phyloP scores from a whole-genome alignment of 1,140 invertebrate species.

The Hylaeus volcanicus region DNA sequence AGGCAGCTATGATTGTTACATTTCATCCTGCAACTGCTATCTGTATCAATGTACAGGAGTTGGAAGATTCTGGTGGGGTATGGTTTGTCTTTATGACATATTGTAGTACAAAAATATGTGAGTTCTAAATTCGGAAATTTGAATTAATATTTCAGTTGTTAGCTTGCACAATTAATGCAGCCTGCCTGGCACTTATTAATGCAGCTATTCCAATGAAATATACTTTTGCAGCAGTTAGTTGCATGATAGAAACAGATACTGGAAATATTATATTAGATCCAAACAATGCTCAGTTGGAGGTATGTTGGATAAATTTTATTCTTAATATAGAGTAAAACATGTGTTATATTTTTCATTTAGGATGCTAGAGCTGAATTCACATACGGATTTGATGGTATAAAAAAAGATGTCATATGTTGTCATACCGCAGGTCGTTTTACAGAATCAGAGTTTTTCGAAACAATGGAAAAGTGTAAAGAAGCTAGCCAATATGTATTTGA shows the following conservation, averaged over 20 bases:
- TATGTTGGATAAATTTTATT: conserved; percentile 58
- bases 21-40: conserved; percentile 90
- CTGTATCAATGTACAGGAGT: conserved; percentile 90
- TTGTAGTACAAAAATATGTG: neutral
- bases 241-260: conserved; percentile 84
- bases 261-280: conserved; percentile 87
- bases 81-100: conserved; percentile 57
- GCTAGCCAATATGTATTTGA: conserved; percentile 85
- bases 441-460: conserved; percentile 84
- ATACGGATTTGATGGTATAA: conserved; percentile 87
- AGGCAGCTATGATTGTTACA: conserved; percentile 85
- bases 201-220: conserved; percentile 90
- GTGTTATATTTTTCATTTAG: conserved; percentile 63
- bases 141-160: conserved; percentile 82
- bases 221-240: conserved; percentile 88
- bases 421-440: conserved; percentile 86
- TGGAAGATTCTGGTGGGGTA: conserved; percentile 92
- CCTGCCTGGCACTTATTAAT: conserved; percentile 90
- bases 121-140: neutral
- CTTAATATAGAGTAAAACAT: neutral
- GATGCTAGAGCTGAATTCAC: conserved; percentile 83
- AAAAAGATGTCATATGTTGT: conserved; percentile 84
- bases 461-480: conserved; percentile 83
- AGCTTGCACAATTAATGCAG: conserved; percentile 90
- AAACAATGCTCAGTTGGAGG: conserved; percentile 79